Conservation (phyloP, 2,113 vertebrate genomes). For the Larimichthys polyactis region DNA sequence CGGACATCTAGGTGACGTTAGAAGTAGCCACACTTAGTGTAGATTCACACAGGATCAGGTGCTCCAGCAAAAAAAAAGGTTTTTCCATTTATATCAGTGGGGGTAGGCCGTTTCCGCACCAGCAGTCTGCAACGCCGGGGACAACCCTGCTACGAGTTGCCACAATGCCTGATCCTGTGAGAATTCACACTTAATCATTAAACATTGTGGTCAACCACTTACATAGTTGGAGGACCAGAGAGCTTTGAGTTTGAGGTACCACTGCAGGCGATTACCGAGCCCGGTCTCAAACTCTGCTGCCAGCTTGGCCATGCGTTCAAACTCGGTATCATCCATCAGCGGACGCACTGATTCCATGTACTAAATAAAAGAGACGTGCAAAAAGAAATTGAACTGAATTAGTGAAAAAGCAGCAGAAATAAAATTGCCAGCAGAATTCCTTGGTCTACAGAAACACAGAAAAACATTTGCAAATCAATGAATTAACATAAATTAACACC, state of each 20-base stretch:
- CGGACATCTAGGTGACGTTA: background rate
- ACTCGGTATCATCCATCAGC: slow-evolving; percentile 82
- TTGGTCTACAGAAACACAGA: background rate
- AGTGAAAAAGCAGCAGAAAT: background rate
- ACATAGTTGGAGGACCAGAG: slow-evolving; percentile 93
- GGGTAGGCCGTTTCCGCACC: too few species aligned
- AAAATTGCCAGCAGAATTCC: background rate
- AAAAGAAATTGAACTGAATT: background rate
- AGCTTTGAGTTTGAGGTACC: slow-evolving; percentile 91
- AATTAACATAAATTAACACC: background rate
- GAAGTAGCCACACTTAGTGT: background rate
- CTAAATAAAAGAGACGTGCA: slow-evolving; percentile 66
- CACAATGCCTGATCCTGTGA: too few species aligned
- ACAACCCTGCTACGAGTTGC: too few species aligned
- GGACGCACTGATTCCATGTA: slow-evolving; percentile 90
- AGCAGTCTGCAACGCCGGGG: too few species aligned
- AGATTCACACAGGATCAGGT: too few species aligned
- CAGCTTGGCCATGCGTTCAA: slow-evolving; percentile 79
- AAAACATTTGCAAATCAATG: background rate
- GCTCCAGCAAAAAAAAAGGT: too few species aligned
- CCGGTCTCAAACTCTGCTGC: slow-evolving; percentile 87
- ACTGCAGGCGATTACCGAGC: slow-evolving; percentile 88
- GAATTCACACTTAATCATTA: too few species aligned
- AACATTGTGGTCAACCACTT: slow-evolving; percentile 72
- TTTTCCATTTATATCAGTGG: too few species aligned